A percentile compares a stretch with the other conserved stretches of the same genome.
Evolutionary conservation across 1,140 invertebrate genomes (phyloP).

Genomic region (Bombus impatiens): DNA sequence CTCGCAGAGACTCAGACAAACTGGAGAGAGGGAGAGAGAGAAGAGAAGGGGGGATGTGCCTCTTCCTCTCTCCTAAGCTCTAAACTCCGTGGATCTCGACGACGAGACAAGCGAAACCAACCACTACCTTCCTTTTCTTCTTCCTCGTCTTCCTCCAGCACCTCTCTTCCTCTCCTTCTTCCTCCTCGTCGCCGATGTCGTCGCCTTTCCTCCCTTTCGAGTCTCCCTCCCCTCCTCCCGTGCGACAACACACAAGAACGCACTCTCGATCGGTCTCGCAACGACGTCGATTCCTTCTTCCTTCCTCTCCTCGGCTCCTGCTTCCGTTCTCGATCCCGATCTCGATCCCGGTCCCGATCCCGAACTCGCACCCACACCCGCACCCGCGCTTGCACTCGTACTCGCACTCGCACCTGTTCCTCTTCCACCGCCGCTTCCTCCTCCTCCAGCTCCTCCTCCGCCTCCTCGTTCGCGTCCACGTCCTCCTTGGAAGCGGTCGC

Average conservation of each 20-base stretch:
- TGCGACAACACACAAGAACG: slow-evolving; percentile 55
- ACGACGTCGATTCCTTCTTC: slow-evolving; percentile 52
- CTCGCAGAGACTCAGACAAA: slow-evolving; percentile 8
- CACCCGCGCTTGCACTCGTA: background rate
- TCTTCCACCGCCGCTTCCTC: slow-evolving; percentile 32
- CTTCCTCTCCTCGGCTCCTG: slow-evolving; percentile 43
- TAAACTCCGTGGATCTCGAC: slow-evolving; percentile 46
- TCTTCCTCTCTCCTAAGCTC: slow-evolving; percentile 45
- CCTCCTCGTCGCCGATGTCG: slow-evolving; percentile 57
- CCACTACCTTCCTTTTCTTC: slow-evolving; percentile 56
- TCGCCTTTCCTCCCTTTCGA: slow-evolving; percentile 66
- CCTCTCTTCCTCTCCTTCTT: slow-evolving; percentile 59
- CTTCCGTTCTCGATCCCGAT: slow-evolving; percentile 18
- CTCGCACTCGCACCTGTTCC: slow-evolving; percentile 25
- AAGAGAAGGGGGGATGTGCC: slow-evolving; percentile 16
- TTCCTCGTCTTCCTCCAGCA: slow-evolving; percentile 62
- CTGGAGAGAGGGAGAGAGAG: slow-evolving; percentile 35
- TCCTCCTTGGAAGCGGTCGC: slow-evolving; percentile 44
- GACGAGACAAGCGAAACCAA: slow-evolving; percentile 36
- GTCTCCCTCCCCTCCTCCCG: slow-evolving; percentile 49
- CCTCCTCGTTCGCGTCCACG: slow-evolving; percentile 43
- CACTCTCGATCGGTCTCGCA: slow-evolving; percentile 52
- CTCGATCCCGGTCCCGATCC: background rate
- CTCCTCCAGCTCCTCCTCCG: slow-evolving; percentile 42
- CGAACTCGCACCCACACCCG: background rate